Conservation (phyloP, 2,888 invertebrate species). For the Phytoseiulus persimilis region DNA sequence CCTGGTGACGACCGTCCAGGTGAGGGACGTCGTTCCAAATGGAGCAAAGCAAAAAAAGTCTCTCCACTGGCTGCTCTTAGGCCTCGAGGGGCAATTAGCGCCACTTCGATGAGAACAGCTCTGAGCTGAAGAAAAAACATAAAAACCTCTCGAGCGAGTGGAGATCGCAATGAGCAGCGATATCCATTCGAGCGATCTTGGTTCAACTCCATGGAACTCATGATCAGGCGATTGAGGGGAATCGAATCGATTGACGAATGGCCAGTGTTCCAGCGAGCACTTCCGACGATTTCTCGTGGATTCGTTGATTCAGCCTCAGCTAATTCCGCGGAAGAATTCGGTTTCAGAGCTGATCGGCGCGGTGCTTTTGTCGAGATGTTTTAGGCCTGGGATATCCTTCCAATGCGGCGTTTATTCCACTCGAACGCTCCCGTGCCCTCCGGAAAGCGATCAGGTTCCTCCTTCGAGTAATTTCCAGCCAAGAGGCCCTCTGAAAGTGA, state of each 20-base stretch:
- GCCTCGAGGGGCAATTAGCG: neutral
- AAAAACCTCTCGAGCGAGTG: neutral
- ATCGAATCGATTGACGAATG: too few relatives aligned
- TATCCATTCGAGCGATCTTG: neutral
- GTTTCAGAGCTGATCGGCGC: too few relatives aligned
- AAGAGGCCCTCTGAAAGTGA: neutral
- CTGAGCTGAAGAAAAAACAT: neutral
- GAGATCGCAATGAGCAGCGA: neutral
- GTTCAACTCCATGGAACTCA: too few relatives aligned
- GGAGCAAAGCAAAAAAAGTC: neutral
- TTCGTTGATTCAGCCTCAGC: too few relatives aligned
- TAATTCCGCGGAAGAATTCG: too few relatives aligned
- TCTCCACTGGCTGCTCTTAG: neutral
- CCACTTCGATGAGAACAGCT: neutral
- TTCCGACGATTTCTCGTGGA: too few relatives aligned
- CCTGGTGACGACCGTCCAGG: neutral
- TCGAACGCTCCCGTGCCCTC: too few relatives aligned
- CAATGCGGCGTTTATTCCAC: neutral
- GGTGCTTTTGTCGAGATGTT: neutral
- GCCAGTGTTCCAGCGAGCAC: too few relatives aligned
- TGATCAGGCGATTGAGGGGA: too few relatives aligned
- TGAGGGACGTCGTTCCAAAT: neutral
- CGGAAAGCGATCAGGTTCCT: neutral
- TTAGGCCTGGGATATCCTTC: too few relatives aligned
- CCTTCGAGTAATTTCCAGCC: neutral